Evolutionary conservation across 1,140 invertebrate species (phyloP), one percentile per base, ranked within the genome.

Genomic region (Babylonia areolata): DNA sequence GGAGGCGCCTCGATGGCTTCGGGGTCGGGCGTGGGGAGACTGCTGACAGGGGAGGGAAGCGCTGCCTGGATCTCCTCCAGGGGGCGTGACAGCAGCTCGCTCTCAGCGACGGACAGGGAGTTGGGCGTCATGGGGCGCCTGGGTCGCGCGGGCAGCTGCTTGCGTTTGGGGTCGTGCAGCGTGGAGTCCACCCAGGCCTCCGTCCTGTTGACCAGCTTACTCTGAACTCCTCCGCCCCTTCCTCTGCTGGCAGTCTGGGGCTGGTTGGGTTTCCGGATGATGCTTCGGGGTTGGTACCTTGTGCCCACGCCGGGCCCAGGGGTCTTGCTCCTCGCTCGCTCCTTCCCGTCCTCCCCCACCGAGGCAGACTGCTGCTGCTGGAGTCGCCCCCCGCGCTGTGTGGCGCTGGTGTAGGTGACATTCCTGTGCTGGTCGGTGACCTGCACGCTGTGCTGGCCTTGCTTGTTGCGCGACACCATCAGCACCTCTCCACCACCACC

Each of bases 151-250:
- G 88, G 83, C 17, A 87, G 79, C 40, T 84, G 82, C 39, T 91
- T 85, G 73, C 84, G 69, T 86, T 91, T 85, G 87, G 80, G 88
- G 84, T 88, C 86, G 73, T 84, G 42, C 51, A 89, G 88, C 23
- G 92, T 90, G 20, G 90, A 89, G 86, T 90, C 90, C 9, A 93
- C 92, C 92, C 92, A 93, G 9, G 91, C 92, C 69, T 92, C 89
- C 1, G 91, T 91, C 84, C 92, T 83, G 75, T 90, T 92, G 42
- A 87, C 73, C 20, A 85, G 33, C 51, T 84, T 84, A 73, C 75
- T 84, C 54, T 31, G 23, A 5, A 42, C 33, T 5, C 20, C 77
- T n/a, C n/a, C 20, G 6, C 42, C 5, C 54, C 28, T 33, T 23
- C 15, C 58, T n/a, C 5, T 15, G 33, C 40, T 35, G 3, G 64